Conservation (phyloP, 2,797 vertebrate genomes). For the Enteromius argenteus region DNA sequence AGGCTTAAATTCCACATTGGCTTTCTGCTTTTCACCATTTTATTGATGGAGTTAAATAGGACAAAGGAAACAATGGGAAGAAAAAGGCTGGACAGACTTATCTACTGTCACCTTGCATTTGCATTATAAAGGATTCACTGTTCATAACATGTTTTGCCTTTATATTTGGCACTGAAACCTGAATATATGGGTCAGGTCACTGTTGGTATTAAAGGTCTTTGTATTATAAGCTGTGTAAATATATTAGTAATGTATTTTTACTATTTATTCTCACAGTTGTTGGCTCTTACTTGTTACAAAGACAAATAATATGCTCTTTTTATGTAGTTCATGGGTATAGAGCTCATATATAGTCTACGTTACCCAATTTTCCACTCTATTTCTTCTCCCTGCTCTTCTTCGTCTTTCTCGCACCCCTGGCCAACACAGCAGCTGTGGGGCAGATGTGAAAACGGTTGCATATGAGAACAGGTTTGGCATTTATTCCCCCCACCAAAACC, state of each 20-base stretch:
- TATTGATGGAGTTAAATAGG: neutral
- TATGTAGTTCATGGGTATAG: neutral
- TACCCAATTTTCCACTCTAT: constrained; percentile 21
- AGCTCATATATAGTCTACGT: constrained; percentile 18
- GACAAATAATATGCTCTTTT: neutral
- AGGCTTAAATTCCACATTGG: neutral
- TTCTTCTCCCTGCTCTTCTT: constrained; percentile 18
- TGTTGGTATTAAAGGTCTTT: constrained; percentile 20
- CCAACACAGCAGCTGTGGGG: constrained; percentile 53
- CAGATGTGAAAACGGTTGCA: constrained; percentile 58
- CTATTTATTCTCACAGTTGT: neutral
- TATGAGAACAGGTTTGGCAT: constrained; percentile 51
- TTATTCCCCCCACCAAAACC: constrained; percentile 31
- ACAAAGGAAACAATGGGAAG: neutral
- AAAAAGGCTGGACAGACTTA: neutral
- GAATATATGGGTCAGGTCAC: neutral
- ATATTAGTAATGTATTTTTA: neutral
- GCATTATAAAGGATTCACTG: neutral
- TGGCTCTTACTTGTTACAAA: constrained; percentile 3
- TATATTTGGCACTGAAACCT: neutral
- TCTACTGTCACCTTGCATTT: neutral
- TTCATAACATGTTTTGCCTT: neutral
- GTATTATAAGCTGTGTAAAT: neutral
- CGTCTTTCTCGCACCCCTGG: neutral
- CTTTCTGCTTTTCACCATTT: neutral